phyloP scores from a whole-genome alignment of 2,888 invertebrate genomes.

The Synergus laeviventris region DNA sequence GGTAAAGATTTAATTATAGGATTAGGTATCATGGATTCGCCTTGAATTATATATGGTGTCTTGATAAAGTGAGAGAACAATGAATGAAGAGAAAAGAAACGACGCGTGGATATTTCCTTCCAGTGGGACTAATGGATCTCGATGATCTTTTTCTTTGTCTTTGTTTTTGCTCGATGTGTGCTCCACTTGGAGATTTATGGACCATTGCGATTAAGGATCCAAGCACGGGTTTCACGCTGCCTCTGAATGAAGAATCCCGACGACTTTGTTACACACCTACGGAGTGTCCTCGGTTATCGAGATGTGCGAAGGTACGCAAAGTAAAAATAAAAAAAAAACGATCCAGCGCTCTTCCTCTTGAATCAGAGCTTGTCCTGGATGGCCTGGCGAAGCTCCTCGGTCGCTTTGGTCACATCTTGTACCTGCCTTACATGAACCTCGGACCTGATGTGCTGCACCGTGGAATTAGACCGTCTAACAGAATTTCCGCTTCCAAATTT shows the following conservation, averaged over 20 bases:
- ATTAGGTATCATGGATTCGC: not conserved
- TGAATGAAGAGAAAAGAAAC: constrained; percentile 33
- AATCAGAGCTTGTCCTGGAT: constrained; percentile 87
- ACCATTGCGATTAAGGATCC: constrained; percentile 36
- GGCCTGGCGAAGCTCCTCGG: constrained; percentile 86
- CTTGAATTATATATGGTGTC: constrained; percentile 15
- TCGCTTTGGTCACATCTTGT: constrained; percentile 81
- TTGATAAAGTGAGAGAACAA: constrained; percentile 7
- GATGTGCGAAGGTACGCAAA: constrained; percentile 48
- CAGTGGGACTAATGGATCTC: constrained; percentile 50
- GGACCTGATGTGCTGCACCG: constrained; percentile 79
- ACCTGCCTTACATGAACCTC: constrained; percentile 76
- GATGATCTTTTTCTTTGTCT: constrained; percentile 41
- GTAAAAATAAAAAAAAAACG: constrained; percentile 40
- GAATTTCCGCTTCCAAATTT: constrained; percentile 83
- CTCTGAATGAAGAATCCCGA: constrained; percentile 29
- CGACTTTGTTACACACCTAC: constrained; percentile 37
- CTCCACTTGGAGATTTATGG: constrained; percentile 36
- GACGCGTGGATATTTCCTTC: constrained; percentile 19
- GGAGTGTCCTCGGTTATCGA: constrained; percentile 26
- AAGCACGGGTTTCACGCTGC: constrained; percentile 24
- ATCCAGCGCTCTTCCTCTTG: constrained; percentile 37
- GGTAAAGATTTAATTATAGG: not conserved
- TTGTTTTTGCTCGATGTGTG: constrained; percentile 42
- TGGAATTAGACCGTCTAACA: constrained; percentile 75